phyloP scores from a whole-genome alignment of 2,888 invertebrate species.

The Synergus japonicus region DNA sequence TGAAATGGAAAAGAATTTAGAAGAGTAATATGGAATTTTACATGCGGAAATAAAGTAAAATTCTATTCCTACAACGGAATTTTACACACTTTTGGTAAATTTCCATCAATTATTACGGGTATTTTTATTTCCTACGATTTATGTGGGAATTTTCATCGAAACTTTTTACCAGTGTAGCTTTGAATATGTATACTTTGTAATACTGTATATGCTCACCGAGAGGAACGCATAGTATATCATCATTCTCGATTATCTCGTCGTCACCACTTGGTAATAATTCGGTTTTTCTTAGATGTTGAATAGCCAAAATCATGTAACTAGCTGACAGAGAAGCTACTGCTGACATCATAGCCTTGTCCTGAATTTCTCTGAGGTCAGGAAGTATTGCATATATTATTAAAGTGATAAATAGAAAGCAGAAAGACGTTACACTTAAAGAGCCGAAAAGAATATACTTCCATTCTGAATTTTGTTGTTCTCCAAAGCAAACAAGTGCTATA shows the following conservation, averaged over 20 bases:
- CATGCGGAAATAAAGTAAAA: too few relatives aligned
- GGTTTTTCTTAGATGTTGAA: constrained; percentile 76
- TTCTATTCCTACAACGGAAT: too few relatives aligned
- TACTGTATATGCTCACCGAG: neutral
- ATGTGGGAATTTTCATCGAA: too few relatives aligned
- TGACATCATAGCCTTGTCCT: constrained; percentile 84
- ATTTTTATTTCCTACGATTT: too few relatives aligned
- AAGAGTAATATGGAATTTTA: too few relatives aligned
- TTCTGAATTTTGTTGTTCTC: constrained; percentile 43
- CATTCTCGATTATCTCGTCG: neutral
- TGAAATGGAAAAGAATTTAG: too few relatives aligned
- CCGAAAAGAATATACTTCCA: constrained; percentile 63
- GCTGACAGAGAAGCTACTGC: constrained; percentile 81
- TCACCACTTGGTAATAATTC: neutral
- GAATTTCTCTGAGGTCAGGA: constrained; percentile 82
- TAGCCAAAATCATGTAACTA: constrained; percentile 80
- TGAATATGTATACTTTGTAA: too few relatives aligned
- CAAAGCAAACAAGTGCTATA: constrained; percentile 73
- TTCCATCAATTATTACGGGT: too few relatives aligned
- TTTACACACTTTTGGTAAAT: too few relatives aligned
- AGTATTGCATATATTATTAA: constrained; percentile 81
- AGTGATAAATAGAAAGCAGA: constrained; percentile 81
- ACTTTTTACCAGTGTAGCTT: too few relatives aligned
- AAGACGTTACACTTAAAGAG: constrained; percentile 77
- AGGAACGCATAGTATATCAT: constrained; percentile 8